Evolutionary conservation across 2,113 vertebrate genomes (phyloP).

Genomic region (Pelecanoides urinatrix): DNA sequence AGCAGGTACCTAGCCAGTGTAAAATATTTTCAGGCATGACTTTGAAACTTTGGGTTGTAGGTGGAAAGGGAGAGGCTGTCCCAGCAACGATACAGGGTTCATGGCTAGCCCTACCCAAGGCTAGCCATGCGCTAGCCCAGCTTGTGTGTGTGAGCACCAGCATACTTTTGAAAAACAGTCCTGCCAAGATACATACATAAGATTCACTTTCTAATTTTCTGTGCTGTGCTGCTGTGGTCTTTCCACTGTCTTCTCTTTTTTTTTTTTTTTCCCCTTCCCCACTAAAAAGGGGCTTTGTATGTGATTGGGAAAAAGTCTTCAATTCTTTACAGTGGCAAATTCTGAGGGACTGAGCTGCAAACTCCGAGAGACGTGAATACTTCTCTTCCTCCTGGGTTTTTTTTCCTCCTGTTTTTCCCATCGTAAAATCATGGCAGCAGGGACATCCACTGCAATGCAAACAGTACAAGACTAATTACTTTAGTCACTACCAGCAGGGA

Average conservation of each 20-base stretch:
- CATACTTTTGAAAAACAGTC: not conserved
- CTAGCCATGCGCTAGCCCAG: not conserved
- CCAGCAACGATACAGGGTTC: not conserved
- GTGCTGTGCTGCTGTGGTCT: not conserved
- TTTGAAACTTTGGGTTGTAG: not conserved
- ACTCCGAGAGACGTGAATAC: fast-evolving
- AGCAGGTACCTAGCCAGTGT: not conserved
- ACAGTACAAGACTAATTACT: not conserved
- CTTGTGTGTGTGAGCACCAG: not conserved
- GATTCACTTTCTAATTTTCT: not conserved
- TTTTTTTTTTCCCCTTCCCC: fast-evolving
- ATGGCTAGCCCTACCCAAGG: not conserved
- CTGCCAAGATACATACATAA: not conserved
- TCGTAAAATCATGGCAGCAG: not conserved
- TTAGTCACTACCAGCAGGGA: not conserved
- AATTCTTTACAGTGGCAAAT: not conserved
- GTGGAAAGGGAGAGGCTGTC: not conserved
- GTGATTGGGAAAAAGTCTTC: not conserved
- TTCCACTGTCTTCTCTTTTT: not conserved
- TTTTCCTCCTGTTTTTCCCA: not conserved
- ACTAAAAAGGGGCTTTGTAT: not conserved
- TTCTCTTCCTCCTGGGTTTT: not conserved
- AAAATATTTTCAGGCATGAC: not conserved
- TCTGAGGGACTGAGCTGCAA: not conserved
- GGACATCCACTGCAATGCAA: not conserved